Conservation (phyloP, 2,113 vertebrate species). For the Pteruthius melanotis region DNA sequence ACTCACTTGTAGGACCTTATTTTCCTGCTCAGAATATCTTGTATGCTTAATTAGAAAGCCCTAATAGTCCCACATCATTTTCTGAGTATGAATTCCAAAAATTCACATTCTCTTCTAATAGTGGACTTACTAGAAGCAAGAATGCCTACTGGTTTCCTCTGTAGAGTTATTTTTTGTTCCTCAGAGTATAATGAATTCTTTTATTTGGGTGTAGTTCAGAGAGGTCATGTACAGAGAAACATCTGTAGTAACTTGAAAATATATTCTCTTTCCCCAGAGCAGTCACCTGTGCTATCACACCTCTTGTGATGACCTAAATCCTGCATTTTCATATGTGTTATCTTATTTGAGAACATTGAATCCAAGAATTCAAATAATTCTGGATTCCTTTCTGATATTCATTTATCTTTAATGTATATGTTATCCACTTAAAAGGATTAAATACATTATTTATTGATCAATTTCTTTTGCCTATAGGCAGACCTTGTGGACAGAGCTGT, state of each 20-base stretch:
- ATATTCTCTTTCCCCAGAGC: neutral
- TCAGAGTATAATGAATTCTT: neutral
- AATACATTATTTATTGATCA: neutral
- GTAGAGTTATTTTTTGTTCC: neutral
- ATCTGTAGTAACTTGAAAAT: neutral
- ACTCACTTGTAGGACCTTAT: neutral
- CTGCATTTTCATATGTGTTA: neutral
- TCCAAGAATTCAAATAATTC: neutral
- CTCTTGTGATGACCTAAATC: neutral
- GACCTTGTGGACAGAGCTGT: neutral
- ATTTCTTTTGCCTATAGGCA: neutral
- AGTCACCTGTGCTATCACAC: neutral
- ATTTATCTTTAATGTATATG: neutral
- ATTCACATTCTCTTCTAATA: neutral
- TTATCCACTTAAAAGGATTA: neutral
- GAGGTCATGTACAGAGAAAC: neutral
- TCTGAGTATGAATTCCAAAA: neutral
- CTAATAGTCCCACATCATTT: neutral
- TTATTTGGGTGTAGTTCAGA: neutral
- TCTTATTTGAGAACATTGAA: neutral
- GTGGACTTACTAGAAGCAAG: neutral
- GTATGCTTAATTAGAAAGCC: neutral
- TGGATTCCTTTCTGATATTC: fast-evolving
- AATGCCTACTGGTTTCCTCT: neutral
- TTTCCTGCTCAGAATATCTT: neutral